Percentiles rank a stretch among this genome's conserved stretches.
Conservation (phyloP, 2,113 vertebrate genomes). For the Himantopus leucocephalus region DNA sequence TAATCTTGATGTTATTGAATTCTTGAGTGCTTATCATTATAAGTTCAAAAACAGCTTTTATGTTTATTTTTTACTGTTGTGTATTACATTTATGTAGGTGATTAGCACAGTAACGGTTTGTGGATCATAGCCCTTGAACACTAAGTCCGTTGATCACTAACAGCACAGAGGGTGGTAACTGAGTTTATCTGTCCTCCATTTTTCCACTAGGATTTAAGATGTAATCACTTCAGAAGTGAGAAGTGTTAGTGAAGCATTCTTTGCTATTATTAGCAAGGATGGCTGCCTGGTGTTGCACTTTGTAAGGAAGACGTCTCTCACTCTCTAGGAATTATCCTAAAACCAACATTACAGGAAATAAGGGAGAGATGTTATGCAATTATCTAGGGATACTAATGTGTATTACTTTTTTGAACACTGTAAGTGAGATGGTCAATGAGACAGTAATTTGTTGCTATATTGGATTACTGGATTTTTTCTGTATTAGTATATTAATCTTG, state of each 20-base stretch:
- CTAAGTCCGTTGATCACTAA: background rate
- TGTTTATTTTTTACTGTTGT: background rate
- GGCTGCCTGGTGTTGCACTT: background rate
- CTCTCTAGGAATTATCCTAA: background rate
- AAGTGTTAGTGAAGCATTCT: background rate
- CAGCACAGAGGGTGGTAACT: background rate
- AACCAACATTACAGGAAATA: background rate
- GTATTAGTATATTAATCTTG: background rate
- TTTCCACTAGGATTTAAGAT: background rate
- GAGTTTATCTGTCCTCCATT: background rate
- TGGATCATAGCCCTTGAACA: background rate
- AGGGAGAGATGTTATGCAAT: background rate
- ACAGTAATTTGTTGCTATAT: background rate
- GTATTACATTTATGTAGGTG: background rate
- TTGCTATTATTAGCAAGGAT: background rate
- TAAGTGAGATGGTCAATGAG: background rate
- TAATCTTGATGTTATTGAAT: constrained; percentile 46
- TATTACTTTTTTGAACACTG: background rate
- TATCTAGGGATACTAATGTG: background rate
- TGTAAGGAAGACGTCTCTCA: background rate
- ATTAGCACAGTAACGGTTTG: background rate
- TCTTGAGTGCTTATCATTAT: constrained; percentile 16
- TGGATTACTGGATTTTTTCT: background rate
- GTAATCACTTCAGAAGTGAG: background rate
- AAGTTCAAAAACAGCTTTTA: background rate